phyloP scores from a whole-genome alignment of 2,797 vertebrate species.

The Spea hammondii region DNA sequence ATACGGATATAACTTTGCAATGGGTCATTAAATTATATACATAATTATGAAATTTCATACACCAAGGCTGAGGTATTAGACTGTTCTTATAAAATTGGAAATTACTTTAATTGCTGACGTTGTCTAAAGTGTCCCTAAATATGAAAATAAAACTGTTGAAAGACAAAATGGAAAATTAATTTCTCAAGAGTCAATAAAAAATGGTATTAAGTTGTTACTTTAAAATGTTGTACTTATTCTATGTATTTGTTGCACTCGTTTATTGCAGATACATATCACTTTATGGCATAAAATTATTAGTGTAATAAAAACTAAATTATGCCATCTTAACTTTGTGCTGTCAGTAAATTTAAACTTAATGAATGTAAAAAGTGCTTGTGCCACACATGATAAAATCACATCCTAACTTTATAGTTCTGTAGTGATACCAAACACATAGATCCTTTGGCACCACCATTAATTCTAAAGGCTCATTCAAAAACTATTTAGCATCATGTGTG shows the following conservation, averaged over 20 bases:
- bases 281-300: constrained; percentile 39
- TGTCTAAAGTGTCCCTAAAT: constrained; percentile 2
- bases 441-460: too few relatives aligned
- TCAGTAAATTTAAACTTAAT: constrained; percentile 39
- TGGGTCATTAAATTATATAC: constrained; percentile 2
- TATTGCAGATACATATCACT: constrained; percentile 37
- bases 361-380: constrained; percentile 28
- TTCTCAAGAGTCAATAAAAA: constrained; percentile 39
- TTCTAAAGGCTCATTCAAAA: too few relatives aligned
- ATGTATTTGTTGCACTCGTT: constrained; percentile 21
- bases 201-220: constrained; percentile 32
- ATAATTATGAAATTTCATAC: background rate
- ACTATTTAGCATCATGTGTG: too few relatives aligned
- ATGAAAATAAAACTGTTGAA: constrained; percentile 29
- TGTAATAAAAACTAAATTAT: constrained; percentile 36
- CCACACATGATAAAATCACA: background rate
- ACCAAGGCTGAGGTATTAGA: constrained; percentile 7
- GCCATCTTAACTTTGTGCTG: constrained; percentile 18
- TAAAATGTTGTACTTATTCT: constrained; percentile 24
- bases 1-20: background rate
- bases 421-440: too few relatives aligned
- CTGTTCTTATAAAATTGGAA: constrained; percentile 1
- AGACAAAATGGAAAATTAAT: constrained; percentile 36
- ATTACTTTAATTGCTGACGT: constrained; percentile 16
- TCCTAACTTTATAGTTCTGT: background rate